Conservation (phyloP, 2,797 vertebrate genomes). For the Epinephelus coioides region DNA sequence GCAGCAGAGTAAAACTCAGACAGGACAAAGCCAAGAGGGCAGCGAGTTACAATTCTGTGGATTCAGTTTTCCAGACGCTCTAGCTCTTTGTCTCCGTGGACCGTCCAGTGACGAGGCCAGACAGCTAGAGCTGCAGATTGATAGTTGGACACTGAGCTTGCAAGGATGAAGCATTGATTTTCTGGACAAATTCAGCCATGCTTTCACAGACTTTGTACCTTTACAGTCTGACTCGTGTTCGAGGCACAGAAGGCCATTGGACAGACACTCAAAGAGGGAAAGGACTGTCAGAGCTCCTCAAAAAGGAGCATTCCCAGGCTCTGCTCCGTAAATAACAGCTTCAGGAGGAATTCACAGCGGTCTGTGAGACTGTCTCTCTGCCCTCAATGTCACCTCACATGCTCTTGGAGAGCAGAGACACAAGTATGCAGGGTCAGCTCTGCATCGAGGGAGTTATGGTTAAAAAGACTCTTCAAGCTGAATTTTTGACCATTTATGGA, state of each 20-base stretch:
- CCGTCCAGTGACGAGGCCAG: constrained; percentile 12
- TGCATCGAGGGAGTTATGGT: constrained; percentile 16
- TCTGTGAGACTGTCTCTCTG: constrained; percentile 35
- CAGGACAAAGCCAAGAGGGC: constrained; percentile 37
- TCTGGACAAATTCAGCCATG: constrained; percentile 4
- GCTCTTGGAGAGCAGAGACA: constrained; percentile 11
- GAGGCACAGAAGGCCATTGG: constrained; percentile 8
- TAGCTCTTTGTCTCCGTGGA: constrained; percentile 7
- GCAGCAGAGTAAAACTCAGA: constrained; percentile 42
- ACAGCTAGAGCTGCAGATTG: constrained; percentile 34
- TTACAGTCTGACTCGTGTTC: constrained; percentile 17
- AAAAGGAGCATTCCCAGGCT: constrained; percentile 53
- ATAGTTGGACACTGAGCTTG: constrained; percentile 17
- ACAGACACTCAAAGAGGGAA: constrained; percentile 20
- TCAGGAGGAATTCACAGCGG: constrained; percentile 28
- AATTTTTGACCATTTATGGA: constrained; percentile 51
- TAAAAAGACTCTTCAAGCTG: constrained; percentile 4
- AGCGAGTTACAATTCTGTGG: constrained; percentile 26
- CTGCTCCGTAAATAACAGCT: constrained; percentile 65
- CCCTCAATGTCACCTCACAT: constrained; percentile 50
- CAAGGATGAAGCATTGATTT: constrained; percentile 1
- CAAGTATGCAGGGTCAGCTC: constrained; percentile 6
- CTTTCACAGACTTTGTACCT: constrained; percentile 14
- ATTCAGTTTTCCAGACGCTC: constrained; percentile 46
- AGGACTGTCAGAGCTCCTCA: constrained; percentile 38